Percentiles rank a stretch among this genome's conserved stretches.
Conservation (phyloP, 2,113 vertebrate species). For the Rhinogobius similis region DNA sequence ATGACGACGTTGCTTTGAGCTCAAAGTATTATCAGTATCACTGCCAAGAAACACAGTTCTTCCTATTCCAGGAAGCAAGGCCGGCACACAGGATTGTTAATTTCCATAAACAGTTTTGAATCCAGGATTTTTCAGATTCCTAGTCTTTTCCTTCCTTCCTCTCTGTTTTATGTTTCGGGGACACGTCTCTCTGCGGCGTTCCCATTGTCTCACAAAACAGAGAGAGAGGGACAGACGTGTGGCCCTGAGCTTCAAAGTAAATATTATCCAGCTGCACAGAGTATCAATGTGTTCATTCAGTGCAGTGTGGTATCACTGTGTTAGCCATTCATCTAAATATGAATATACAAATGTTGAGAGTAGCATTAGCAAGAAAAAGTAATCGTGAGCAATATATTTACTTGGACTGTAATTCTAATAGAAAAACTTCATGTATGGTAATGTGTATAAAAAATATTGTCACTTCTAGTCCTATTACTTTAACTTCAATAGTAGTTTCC, state of each 20-base stretch:
- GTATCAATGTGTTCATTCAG: too few relatives aligned
- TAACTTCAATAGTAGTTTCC: too few relatives aligned
- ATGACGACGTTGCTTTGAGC: constrained; percentile 42
- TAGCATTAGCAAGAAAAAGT: too few relatives aligned
- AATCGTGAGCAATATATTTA: too few relatives aligned
- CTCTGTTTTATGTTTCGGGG: constrained; percentile 58
- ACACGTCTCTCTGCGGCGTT: constrained; percentile 35
- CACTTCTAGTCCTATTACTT: too few relatives aligned
- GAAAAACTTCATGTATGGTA: too few relatives aligned
- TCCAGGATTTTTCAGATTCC: constrained; percentile 72
- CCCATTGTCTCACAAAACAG: constrained; percentile 20
- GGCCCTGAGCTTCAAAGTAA: neutral
- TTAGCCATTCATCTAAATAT: too few relatives aligned
- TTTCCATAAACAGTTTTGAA: constrained; percentile 76
- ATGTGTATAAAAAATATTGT: too few relatives aligned
- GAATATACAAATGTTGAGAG: neutral
- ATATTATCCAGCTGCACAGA: neutral
- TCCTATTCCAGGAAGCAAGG: constrained; percentile 70
- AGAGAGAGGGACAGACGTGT: neutral
- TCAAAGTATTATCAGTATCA: constrained; percentile 44
- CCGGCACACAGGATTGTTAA: constrained; percentile 57
- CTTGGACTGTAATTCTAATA: too few relatives aligned
- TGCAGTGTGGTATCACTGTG: too few relatives aligned
- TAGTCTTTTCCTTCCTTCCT: constrained; percentile 73
- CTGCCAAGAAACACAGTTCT: constrained; percentile 49